Evolutionary conservation across 2,797 vertebrate species (phyloP).

Genomic region (Mergus octosetaceus): DNA sequence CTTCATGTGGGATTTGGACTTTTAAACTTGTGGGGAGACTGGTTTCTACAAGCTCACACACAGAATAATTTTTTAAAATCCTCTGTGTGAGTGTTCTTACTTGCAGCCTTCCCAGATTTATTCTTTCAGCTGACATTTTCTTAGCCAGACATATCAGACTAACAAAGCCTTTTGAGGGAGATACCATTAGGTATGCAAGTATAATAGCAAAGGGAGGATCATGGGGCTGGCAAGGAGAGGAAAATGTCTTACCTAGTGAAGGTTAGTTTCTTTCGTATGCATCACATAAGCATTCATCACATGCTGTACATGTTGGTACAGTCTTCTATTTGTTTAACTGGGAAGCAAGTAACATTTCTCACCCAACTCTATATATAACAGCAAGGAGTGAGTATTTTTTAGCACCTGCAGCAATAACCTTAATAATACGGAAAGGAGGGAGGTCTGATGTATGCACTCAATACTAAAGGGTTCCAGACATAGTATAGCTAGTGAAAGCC

Average conservation of each 20-base stretch:
- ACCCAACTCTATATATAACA: background rate
- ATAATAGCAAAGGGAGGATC: background rate
- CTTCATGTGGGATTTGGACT: constrained; percentile 21
- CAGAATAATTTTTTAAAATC: background rate
- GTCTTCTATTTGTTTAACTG: background rate
- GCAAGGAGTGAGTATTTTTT: background rate
- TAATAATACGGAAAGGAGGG: background rate
- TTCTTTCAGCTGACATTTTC: background rate
- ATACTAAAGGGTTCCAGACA: background rate
- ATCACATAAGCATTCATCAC: background rate
- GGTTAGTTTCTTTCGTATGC: background rate
- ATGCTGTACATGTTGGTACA: background rate
- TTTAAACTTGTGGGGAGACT: background rate
- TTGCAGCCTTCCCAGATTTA: background rate
- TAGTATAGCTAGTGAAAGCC: background rate
- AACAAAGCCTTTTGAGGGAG: background rate
- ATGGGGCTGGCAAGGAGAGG: background rate
- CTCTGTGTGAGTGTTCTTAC: background rate
- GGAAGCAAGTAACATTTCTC: background rate
- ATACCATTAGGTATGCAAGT: background rate
- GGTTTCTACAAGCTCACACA: background rate
- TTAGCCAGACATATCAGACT: background rate
- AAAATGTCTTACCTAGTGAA: background rate
- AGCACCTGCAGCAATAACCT: background rate
- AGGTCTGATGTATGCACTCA: background rate